Evolutionary conservation across 1,140 invertebrate genomes (phyloP).

Genomic region (Holcopasites calliopsidis): DNA sequence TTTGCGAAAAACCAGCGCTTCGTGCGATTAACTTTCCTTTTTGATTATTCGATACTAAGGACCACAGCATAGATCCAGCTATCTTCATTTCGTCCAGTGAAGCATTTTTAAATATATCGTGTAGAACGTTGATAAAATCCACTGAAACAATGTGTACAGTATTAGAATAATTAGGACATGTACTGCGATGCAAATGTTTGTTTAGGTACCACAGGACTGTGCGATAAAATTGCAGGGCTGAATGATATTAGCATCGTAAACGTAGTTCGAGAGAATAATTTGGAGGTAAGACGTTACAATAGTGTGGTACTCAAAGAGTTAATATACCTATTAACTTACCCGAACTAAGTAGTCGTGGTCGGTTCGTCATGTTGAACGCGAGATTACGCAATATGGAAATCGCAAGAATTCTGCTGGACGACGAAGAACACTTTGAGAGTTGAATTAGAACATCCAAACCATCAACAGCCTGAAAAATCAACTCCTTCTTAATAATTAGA

Average conservation of each 20-base stretch:
- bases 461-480: slow-evolving; percentile 64
- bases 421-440: slow-evolving; percentile 64
- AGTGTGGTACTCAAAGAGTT: too few species aligned
- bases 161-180: neutral
- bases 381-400: slow-evolving; percentile 73
- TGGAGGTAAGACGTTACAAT: too few species aligned
- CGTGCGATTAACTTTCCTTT: slow-evolving; percentile 74
- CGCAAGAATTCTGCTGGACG: slow-evolving; percentile 66
- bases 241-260: too few species aligned
- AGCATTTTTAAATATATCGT: slow-evolving; percentile 67
- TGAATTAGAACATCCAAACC: slow-evolving; percentile 71
- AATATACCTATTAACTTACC: too few species aligned
- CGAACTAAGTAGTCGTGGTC: slow-evolving; percentile 70
- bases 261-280: too few species aligned
- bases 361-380: slow-evolving; percentile 69
- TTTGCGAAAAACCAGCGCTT: slow-evolving; percentile 68
- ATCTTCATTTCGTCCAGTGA: slow-evolving; percentile 67
- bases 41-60: slow-evolving; percentile 74
- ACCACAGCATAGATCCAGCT: slow-evolving; percentile 71
- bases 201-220: too few species aligned
- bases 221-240: too few species aligned
- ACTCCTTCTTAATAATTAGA: neutral
- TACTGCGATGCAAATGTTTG: too few species aligned
- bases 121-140: slow-evolving; percentile 72
- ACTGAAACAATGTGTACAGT: slow-evolving; percentile 50